Base-by-base conservation (phyloP, 2,888 invertebrate genomes). In the Octonoba sinensis region DNA sequence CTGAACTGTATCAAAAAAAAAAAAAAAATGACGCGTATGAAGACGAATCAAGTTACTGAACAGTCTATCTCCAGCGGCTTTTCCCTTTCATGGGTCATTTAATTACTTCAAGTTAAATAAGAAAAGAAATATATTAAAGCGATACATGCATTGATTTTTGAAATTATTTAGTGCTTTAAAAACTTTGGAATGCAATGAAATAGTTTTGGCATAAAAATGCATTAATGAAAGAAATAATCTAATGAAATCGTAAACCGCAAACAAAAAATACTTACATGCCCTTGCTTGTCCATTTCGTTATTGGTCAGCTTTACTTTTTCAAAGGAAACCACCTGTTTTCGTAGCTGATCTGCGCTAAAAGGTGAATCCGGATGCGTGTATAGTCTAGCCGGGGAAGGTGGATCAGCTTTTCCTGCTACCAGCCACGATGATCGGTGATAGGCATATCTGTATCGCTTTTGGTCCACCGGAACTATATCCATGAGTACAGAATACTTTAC, bases 301-400 rank as follows among this genome's bases (percentile, higher is more conserved):
- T 98, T 99, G 88, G 98, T 98, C 87, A 98, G 92, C 90, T 98
- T 98, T 89, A 97, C 95, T 91, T 98, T 98, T 90, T 99, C 98
- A 90, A 98, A 98, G 86, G 97, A 96, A 87, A 98, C 95, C 88
- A 97, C 96, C 90, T 97, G 97, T 90, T 97, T 97, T 88, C 94
- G 92, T 87, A 98, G 92, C 89, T 97, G 97, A 88, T 97, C 97
- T 66, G 96, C 96, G 86, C 94, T 94, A 90, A 95, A 97, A 83
- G 98, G 97, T 81, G 96, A 95, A 90, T 99, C 98, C 54, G 98
- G 98, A 91, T 98, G 98, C 75, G 96, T 93, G 91, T 97, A 97
- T 87, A 97, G 93, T 85, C 97, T 91, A 85, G 95, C 93, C 84
- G 96, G 96, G 47, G 95, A 93, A 87, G 97, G 97, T 16, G 97